Evolutionary conservation across 30 jellyfish, hydroid and myxozoan species (phyloP), one percentile per base, ranked within the genome.

Genomic region (Cassiopea xamachana): DNA sequence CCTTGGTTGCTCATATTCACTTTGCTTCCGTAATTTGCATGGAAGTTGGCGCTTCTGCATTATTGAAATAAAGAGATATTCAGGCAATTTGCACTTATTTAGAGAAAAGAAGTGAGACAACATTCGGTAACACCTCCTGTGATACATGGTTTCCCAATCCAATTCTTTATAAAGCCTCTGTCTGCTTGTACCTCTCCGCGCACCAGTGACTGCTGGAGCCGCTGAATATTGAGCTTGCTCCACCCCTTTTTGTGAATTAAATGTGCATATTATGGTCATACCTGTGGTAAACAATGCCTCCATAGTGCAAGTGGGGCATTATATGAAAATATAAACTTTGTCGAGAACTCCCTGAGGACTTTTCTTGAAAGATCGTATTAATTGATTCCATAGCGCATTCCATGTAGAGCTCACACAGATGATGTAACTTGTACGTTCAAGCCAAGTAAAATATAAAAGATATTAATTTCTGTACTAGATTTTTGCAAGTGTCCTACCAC

Each of bases 71-170:
- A 81, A 59, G 69, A 50, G 55, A 19, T 81, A 81, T 7, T 51
- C 89, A 49, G 80, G 89, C 44, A 19, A 81, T 67, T 18, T 9
- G 8, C 61, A 59, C 55, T 55, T 79, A 7, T 7, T 19, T 13
- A 59, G 46, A 44, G 8, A 45, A 82, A 82, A 44, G 46, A 81
- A 81, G 39, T 55, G 90, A 61, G 73, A 7, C 73, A 81, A 61
- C 60, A 85, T 58, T 60, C 90, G 60, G 55, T 81, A 81, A 85
- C 90, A 81, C 49, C 90, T 59, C 60, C 90, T 81, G 19, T 79
- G 88, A 48, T 79, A 79, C 79, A 79, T 5, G 60, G 61, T 79
- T 44, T 79, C 80, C 88, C 90, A 82, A 43, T 84, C 70, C 14
- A 82, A 17, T 82, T 82, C 91, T 19, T 82, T 60, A 67, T 61